Base-by-base conservation (phyloP, 2,888 invertebrate genomes). In the Pedicia rivosa region DNA sequence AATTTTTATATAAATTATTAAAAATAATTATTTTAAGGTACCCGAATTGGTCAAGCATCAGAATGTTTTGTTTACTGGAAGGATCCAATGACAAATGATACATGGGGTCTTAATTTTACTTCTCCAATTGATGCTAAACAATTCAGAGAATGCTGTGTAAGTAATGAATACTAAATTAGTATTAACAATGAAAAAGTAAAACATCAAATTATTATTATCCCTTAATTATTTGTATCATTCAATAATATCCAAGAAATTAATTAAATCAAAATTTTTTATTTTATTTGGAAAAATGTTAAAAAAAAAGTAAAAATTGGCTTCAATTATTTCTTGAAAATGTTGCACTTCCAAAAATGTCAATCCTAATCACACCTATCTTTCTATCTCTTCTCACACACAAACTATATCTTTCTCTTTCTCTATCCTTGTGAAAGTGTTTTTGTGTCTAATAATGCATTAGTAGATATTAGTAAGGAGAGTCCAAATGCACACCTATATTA, bases 21-120 rank as follows among this genome's bases (percentile, higher is more conserved):
- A n/a, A n/a, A n/a, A 16, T 9, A 30, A 30, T 31, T 17, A 17
- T 29, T 64, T 67, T 17, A 59, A 91, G 94, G 92, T 40, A 95
- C 94, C 37, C 76, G 92, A 49, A 87, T 97, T 57, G 92, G 92
- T 15, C 94, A 94, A 65, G 94, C 94, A 28, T 94, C 94, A 26
- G 95, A 95, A 69, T 94, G 95, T 64, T 97, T 97, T 65, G 88
- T 95, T 40, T 95, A 95, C 64, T 95, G 95, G 95, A 90, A 91
- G 61, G 95, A 95, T 65, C 83, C 90, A 34, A 84, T 87, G 79
- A 88, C 87, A 52, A 87, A 86, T 63, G 91, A 91, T 63, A 95
- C 95, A 29, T 97, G 95, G 95, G 95, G 95, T 42, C 73, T 95
- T 46, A 97, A 95, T 65, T 97, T 97, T 59, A 94, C 94, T 37